phyloP scores from a whole-genome alignment of 2,797 vertebrate genomes.

The Balearica regulorum region DNA sequence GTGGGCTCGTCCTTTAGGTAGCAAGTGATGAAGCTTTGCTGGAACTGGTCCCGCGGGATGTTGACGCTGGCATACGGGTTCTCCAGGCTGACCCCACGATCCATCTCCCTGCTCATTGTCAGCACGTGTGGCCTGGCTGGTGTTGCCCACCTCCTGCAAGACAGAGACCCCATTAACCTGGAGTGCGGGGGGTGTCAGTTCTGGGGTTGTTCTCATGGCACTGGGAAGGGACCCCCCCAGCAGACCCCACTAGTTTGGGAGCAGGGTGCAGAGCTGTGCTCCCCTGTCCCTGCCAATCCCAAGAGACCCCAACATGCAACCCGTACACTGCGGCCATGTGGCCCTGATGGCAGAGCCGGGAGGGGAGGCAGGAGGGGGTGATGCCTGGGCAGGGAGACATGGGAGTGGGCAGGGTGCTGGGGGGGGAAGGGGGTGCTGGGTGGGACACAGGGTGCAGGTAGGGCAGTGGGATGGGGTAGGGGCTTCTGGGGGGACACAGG shows the following conservation, averaged over 20 bases:
- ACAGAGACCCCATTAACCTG: background rate
- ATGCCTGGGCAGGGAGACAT: background rate
- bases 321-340: rapidly evolving
- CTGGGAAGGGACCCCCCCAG: rapidly evolving
- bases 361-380: background rate
- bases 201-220: background rate
- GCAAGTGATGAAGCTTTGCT: slow-evolving; percentile 60
- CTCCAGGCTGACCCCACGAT: slow-evolving; percentile 71
- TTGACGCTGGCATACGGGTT: slow-evolving; percentile 83
- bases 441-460: background rate
- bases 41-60: slow-evolving; percentile 84
- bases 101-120: slow-evolving; percentile 33
- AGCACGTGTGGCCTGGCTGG: background rate
- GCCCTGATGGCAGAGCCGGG: background rate
- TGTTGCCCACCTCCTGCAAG: background rate
- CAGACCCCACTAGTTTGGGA: background rate
- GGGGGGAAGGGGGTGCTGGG: background rate
- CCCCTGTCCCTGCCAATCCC: background rate
- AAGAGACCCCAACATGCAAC: background rate
- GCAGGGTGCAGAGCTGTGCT: background rate
- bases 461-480: background rate
- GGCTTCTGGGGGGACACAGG: background rate
- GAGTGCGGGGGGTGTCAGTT: background rate
- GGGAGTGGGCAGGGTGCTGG: background rate
- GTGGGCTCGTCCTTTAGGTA: slow-evolving; percentile 66